A percentile compares a stretch with the other conserved stretches of the same genome.
Conservation (phyloP, 2,113 vertebrate genomes). For the Grus americana region DNA sequence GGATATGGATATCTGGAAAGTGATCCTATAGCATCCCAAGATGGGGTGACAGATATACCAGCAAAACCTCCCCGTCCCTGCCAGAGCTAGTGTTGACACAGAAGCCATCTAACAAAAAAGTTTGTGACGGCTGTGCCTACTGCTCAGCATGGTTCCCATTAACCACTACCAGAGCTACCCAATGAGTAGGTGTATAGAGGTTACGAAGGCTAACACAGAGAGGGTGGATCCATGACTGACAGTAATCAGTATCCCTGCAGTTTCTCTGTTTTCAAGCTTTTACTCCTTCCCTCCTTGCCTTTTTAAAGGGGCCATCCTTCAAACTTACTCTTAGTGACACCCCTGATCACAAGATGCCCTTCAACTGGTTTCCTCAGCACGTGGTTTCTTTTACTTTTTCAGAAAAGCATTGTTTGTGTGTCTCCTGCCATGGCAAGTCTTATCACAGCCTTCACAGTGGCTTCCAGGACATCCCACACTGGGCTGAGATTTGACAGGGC, state of each 20-base stretch:
- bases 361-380: not conserved
- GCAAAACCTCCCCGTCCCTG: not conserved
- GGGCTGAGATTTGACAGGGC: not conserved
- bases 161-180: not conserved
- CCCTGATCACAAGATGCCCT: not conserved
- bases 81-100: not conserved
- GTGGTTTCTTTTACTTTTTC: not conserved
- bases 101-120: not conserved
- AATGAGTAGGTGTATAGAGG: not conserved
- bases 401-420: not conserved
- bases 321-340: not conserved
- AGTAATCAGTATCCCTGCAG: not conserved
- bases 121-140: not conserved
- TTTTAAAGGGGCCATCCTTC: not conserved
- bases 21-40: not conserved
- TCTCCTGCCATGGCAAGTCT: not conserved
- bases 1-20: not conserved
- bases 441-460: not conserved
- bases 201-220: not conserved
- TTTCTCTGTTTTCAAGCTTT: not conserved
- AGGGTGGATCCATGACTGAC: not conserved
- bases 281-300: not conserved
- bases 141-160: not conserved
- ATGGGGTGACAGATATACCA: not conserved
- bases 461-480: not conserved